phyloP scores from a whole-genome alignment of 2,113 vertebrate species.

The Picathartes gymnocephalus region DNA sequence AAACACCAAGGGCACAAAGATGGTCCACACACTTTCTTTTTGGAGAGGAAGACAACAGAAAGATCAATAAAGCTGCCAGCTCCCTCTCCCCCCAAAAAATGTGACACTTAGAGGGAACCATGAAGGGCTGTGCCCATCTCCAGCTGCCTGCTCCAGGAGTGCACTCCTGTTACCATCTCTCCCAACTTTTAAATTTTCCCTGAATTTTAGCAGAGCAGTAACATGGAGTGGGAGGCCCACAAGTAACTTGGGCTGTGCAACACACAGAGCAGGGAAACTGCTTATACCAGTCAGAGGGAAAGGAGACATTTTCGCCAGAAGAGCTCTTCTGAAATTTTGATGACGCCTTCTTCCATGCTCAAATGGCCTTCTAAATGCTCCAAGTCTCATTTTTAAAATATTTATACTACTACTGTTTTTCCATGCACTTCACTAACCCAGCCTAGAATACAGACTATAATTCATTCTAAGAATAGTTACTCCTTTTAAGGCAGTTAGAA shows the following conservation, averaged over 20 bases:
- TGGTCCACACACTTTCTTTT: neutral
- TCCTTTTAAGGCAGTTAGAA: neutral
- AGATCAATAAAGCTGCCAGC: neutral
- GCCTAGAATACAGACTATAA: neutral
- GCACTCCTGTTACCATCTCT: neutral
- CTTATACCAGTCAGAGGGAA: neutral
- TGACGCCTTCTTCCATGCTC: neutral
- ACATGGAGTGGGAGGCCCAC: fast-evolving
- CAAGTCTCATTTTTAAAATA: neutral
- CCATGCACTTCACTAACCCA: neutral
- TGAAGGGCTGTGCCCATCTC: neutral
- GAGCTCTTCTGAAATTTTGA: neutral
- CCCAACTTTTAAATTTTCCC: neutral
- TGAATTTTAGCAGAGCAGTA: neutral
- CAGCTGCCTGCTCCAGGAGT: neutral
- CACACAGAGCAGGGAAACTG: neutral
- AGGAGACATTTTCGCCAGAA: neutral
- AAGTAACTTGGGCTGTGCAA: neutral
- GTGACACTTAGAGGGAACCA: neutral
- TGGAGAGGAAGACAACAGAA: neutral
- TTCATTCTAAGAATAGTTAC: neutral
- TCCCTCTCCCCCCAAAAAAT: fast-evolving
- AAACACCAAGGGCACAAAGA: neutral
- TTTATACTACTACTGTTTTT: neutral
- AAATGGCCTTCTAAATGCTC: neutral